Base-by-base conservation (phyloP, 1,140 invertebrate genomes). In the Chymomyza costata region DNA sequence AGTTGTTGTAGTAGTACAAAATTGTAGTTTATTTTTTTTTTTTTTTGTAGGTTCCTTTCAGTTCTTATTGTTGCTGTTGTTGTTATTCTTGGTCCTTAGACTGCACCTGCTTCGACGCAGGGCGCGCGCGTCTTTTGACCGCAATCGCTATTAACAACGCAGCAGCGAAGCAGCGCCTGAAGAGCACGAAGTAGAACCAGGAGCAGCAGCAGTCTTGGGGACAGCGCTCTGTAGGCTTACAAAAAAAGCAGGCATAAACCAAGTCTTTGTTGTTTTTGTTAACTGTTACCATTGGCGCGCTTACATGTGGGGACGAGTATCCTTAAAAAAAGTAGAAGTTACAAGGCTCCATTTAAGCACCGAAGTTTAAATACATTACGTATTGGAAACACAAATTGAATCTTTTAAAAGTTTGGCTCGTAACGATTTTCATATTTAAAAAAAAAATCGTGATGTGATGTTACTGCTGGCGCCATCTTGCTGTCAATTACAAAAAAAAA, bases 111-210 rank as follows among this genome's bases (percentile, higher is more conserved):
- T 53, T 30, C 37, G 49, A 25, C 40, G 43, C 47, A 50, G 49
- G 19, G 50, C 66, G 67, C 73, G 73, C 74, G 73, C 59, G 53
- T 73, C 73, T 80, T 68, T 81, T 80, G 73, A 80, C 73, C 73
- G 73, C 73, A 80, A 80, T 80, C 73, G 73, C 54, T 55, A 66
- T 66, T 48, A 52, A 38, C 7, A 38, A 38, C 35, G 15, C 11
- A 14, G 11, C 16, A 14, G 7, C 16, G 30, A 53, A 25, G 50
- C 39, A 34, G n/a, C 34, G 47, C 10, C 31, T 10, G 18, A 30
- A 64, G 25, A 49, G 41, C 19, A 52, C 31, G 43, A 50, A 52
- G 44, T 30, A 25, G 38, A 48, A 52, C 25, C 19, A 28, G 30
- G 7, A 37, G n/a, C n/a, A n/a, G n/a, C n/a, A n/a, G n/a, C n/a